Conservation (phyloP, 1,140 invertebrate species). For the Listronotus oregonensis region DNA sequence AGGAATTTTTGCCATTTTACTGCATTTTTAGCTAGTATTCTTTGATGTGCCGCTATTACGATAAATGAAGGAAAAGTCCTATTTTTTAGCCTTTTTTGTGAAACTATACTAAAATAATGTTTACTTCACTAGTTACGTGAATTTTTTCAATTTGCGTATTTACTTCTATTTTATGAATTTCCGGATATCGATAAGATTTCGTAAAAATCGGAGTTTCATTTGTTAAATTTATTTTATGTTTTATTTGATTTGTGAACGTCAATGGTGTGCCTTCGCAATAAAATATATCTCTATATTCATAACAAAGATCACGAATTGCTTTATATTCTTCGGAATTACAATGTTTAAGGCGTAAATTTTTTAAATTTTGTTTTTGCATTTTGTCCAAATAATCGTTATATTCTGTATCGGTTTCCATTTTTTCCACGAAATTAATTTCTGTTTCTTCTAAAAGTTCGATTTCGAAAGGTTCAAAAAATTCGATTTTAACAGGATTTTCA, state of each 20-base stretch:
- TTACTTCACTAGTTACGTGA: too few species aligned
- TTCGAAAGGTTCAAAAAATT: conserved; percentile 16
- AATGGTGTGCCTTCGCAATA: conserved; percentile 25
- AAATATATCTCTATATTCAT: conserved; percentile 35
- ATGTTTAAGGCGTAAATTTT: conserved; percentile 28
- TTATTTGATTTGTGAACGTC: conserved; percentile 33
- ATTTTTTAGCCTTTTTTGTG: too few species aligned
- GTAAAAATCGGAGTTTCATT: conserved; percentile 27
- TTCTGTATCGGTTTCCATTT: conserved; percentile 3
- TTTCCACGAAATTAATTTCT: conserved; percentile 24
- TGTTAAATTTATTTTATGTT: conserved; percentile 34
- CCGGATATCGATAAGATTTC: conserved; percentile 32
- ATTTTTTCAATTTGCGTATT: conserved; percentile 27
- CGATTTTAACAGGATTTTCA: conserved; percentile 26
- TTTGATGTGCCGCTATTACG: too few species aligned
- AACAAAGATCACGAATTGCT: conserved; percentile 22
- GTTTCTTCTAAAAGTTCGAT: conserved; percentile 21
- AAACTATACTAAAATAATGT: too few species aligned
- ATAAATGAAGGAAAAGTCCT: too few species aligned
- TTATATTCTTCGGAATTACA: conserved; percentile 34
- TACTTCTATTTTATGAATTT: conserved; percentile 31
- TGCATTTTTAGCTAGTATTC: too few species aligned
- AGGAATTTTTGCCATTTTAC: too few species aligned
- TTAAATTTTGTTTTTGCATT: conserved; percentile 25
- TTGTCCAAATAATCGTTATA: conserved; percentile 5